These are phyloP conservation scores for Mamestra configurata DNA, from an alignment of 1,140 invertebrate species.

Conservation along the genomic window DNA sequence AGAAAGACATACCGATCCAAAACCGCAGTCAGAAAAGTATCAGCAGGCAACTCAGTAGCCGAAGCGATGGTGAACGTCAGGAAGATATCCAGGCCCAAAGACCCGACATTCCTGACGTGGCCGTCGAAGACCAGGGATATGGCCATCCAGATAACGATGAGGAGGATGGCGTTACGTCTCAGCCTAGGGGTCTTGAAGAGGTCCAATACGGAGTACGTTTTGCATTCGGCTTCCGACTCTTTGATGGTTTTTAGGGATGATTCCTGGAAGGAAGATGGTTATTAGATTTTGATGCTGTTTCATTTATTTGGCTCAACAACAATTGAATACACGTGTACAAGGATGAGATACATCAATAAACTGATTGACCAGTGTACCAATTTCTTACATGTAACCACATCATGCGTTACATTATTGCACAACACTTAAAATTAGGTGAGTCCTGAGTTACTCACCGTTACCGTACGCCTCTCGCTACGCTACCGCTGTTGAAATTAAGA, in stretches of 20 bases:
- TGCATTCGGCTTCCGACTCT: slow-evolving; percentile 91
- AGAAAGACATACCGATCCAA: slow-evolving; percentile 89
- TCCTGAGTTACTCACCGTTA: too few relatives aligned
- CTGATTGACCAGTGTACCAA: too few relatives aligned
- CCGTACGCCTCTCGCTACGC: too few relatives aligned
- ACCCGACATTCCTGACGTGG: slow-evolving; percentile 94
- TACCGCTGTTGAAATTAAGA: too few relatives aligned
- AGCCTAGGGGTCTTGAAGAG: slow-evolving; percentile 93
- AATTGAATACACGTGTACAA: too few relatives aligned
- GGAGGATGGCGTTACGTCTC: slow-evolving; percentile 91
- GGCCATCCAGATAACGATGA: slow-evolving; percentile 95
- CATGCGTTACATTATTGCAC: too few relatives aligned
- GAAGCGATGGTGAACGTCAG: slow-evolving; percentile 95
- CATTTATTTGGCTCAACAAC: neutral
- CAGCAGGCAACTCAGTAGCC: slow-evolving; percentile 94
- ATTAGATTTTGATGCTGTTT: neutral
- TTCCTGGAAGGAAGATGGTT: slow-evolving; percentile 89
- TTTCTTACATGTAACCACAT: too few relatives aligned
- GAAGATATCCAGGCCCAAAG: slow-evolving; percentile 93
- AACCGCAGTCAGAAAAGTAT: slow-evolving; percentile 93
- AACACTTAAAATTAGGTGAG: too few relatives aligned
- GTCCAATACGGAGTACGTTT: slow-evolving; percentile 93
- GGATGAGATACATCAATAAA: too few relatives aligned
- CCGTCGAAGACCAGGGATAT: slow-evolving; percentile 96
- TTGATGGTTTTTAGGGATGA: slow-evolving; percentile 90